Evolutionary conservation across 2,797 vertebrate species (phyloP), one percentile per base, ranked within the genome.

Genomic region (Dermochelys coriacea): DNA sequence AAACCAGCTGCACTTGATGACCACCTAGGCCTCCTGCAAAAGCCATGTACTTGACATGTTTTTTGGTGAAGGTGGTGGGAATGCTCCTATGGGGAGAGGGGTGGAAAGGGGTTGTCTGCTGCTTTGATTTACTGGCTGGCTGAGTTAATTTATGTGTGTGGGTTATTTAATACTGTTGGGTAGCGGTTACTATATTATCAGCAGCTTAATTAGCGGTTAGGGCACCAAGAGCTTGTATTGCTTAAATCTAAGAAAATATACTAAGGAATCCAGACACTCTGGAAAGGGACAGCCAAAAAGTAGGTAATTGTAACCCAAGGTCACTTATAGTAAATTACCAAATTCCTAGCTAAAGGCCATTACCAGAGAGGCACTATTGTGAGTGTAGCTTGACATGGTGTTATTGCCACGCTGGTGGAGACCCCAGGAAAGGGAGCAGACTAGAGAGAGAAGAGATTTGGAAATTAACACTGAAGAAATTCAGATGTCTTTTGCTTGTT

Each of bases 401-500:
- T 16, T 89, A 6, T 31, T 6, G 7, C 80, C 74, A 45, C 45
- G 45, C 55, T 85, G 0, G 5, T 82, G 84, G 55, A 83, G 82
- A 61, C 31, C 52, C 27, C 2, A 50, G 59, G 61, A 74, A 64
- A 34, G 14, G 27, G 45, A 11, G 61, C 50, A 87, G 92, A 75
- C 75, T 8, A 10, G 10, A 41, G n/a, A 82, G 47, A 15, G 29
- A 5, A 34, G 64, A 2, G 49, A 8, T 51, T 4, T 74, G 64
- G 31, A 80, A 85, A 19, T 57, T 75, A 80, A 47, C 9, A 3
- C 3, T 55, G 84, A 86, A 88, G 81, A 87, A 55, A 79, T 55
- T 93, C 2, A 45, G 6, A 37, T 93, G 23, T 96, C 71, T 91
- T 93, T 89, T 98, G 23, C 88, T 95, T 95, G 50, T 96, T 95